These are phyloP conservation scores for Microctenopoma lineatum DNA, from an alignment of 2,797 vertebrate genomes.

Conservation along the genomic window DNA sequence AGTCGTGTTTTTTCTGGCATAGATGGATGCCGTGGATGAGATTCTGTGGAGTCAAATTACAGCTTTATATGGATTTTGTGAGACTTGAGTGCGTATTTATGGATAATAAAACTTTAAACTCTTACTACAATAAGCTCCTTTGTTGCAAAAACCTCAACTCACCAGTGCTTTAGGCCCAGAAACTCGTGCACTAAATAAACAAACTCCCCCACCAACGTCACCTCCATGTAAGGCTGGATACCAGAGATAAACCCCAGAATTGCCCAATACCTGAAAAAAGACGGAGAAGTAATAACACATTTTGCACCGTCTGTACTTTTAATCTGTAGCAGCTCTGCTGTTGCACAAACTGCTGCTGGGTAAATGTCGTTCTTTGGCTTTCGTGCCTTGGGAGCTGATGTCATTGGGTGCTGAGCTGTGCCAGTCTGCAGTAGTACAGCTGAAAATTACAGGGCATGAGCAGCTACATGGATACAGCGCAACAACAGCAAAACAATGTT, in stretches of 20 bases:
- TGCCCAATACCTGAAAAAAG: conserved; percentile 40
- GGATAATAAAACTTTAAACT: conserved; percentile 19
- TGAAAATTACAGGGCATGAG: conserved; percentile 58
- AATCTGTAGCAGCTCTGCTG: conserved; percentile 4
- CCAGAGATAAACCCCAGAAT: conserved; percentile 29
- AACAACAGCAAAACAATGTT: conserved; percentile 43
- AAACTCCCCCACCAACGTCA: conserved; percentile 2
- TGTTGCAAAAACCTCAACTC: conserved; percentile 35
- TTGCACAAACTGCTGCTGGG: conserved; percentile 23
- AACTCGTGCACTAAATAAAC: conserved; percentile 40
- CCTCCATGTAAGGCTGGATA: conserved; percentile 57
- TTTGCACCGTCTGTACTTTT: conserved; percentile 1
- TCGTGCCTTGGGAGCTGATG: conserved; percentile 44
- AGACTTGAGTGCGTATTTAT: conserved; percentile 14
- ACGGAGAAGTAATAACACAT: conserved; percentile 16
- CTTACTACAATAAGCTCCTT: conserved; percentile 36
- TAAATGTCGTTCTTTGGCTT: conserved; percentile 29
- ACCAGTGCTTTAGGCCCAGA: conserved; percentile 25
- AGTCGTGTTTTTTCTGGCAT: neutral
- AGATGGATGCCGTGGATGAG: neutral
- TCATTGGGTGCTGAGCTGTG: conserved; percentile 39
- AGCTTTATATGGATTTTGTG: too few relatives aligned
- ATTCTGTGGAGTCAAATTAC: too few relatives aligned
- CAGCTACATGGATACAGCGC: conserved; percentile 48
- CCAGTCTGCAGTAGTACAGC: conserved; percentile 31